Evolutionary conservation across 2,113 vertebrate genomes (phyloP).

Genomic region (Paracanthobrama guichenoti): DNA sequence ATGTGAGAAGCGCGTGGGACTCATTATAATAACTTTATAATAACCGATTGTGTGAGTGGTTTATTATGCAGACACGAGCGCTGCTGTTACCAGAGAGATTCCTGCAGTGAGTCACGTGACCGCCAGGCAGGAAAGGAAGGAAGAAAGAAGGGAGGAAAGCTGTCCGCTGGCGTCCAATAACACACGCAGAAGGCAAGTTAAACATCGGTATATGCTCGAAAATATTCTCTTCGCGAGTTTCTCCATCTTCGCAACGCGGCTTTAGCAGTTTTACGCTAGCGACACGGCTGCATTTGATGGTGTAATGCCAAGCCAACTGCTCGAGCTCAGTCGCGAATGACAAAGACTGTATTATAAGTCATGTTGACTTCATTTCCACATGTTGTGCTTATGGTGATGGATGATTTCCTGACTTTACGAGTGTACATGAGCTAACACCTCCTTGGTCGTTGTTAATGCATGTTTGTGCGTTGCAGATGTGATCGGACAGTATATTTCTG

Average conservation of each 20-base stretch:
- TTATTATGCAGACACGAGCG: not conserved
- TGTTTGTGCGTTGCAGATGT: not conserved
- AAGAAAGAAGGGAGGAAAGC: constrained; percentile 16
- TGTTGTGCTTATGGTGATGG: too few species aligned
- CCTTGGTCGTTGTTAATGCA: not conserved
- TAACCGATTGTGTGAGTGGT: not conserved
- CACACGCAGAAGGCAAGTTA: not conserved
- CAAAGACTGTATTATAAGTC: constrained; percentile 23
- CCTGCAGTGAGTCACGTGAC: constrained; percentile 22
- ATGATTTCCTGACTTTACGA: not conserved
- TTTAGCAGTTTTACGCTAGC: not conserved
- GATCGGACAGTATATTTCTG: not conserved
- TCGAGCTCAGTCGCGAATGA: constrained; percentile 2
- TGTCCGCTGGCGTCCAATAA: not conserved
- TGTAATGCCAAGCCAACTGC: not conserved
- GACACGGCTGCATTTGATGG: not conserved
- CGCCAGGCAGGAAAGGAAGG: constrained; percentile 9
- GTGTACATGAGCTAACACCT: not conserved
- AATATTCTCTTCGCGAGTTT: not conserved
- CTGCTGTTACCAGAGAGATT: constrained; percentile 1
- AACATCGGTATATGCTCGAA: not conserved
- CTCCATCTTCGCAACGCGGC: not conserved
- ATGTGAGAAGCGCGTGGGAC: not conserved
- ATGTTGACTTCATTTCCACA: not conserved
- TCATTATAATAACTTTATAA: not conserved